These are phyloP conservation scores for Aurelia sp. DNA, from an alignment of 30 jellyfish, hydroid and myxozoan genomes.

Conservation along the genomic window DNA sequence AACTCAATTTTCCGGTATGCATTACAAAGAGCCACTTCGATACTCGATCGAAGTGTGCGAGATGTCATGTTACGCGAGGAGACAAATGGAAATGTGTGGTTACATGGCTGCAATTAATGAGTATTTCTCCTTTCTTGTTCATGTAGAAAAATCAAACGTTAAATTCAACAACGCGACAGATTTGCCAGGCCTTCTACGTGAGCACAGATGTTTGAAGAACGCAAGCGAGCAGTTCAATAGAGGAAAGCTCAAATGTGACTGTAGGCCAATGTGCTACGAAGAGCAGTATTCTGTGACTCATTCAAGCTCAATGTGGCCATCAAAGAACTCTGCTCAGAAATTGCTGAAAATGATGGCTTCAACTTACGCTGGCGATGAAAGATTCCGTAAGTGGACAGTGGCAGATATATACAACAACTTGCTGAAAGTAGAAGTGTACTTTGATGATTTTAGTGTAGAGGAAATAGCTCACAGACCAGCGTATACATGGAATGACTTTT, in stretches of 20 bases:
- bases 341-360: neutral
- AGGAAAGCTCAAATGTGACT: neutral
- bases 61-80: neutral
- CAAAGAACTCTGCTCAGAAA: neutral
- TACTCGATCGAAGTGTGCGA: slow-evolving; percentile 24
- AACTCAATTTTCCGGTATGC: neutral
- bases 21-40: neutral
- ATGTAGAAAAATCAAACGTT: neutral
- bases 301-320: slow-evolving; percentile 40
- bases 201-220: neutral
- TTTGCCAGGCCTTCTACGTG: neutral
- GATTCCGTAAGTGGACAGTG: slow-evolving; percentile 2
- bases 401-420: slow-evolving; percentile 19
- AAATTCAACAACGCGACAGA: slow-evolving; percentile 6
- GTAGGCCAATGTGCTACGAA: slow-evolving; percentile 6
- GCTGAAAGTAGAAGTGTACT: slow-evolving; percentile 8
- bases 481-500: neutral
- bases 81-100: slow-evolving; percentile 4
- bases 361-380: neutral
- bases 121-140: neutral
- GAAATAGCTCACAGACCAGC: slow-evolving; percentile 32
- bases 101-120: slow-evolving; percentile 5
- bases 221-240: neutral
- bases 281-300: neutral
- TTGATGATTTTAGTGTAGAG: slow-evolving; percentile 29